phyloP scores from a whole-genome alignment of 2,113 vertebrate species.

The Odobenus rosmarus region DNA sequence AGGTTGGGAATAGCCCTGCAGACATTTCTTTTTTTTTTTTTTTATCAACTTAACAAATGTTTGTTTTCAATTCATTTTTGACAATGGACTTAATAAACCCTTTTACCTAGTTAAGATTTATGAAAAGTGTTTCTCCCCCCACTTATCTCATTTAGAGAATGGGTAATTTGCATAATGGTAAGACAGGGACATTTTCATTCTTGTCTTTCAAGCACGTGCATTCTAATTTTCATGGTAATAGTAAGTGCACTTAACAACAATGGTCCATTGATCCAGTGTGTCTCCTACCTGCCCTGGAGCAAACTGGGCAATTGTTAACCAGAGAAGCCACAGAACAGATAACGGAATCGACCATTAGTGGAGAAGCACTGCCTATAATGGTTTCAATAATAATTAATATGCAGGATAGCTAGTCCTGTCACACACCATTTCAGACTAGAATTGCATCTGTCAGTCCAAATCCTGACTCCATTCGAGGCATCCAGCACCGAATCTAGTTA shows the following conservation, averaged over 20 bases:
- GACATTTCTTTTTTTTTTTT: neutral
- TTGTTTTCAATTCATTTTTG: slow-evolving; percentile 82
- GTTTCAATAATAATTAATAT: slow-evolving; percentile 82
- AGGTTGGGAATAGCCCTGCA: neutral
- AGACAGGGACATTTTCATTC: slow-evolving; percentile 43
- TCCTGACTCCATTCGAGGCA: slow-evolving; percentile 78
- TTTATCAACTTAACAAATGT: slow-evolving; percentile 76
- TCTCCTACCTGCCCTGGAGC: slow-evolving; percentile 80
- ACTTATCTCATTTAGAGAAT: slow-evolving; percentile 53
- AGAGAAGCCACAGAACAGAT: slow-evolving; percentile 68
- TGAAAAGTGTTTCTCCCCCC: slow-evolving; percentile 41
- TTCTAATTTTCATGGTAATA: slow-evolving; percentile 69
- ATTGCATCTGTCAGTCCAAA: slow-evolving; percentile 89
- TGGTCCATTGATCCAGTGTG: slow-evolving; percentile 66
- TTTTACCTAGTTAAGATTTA: slow-evolving; percentile 68
- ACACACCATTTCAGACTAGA: slow-evolving; percentile 84
- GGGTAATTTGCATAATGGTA: slow-evolving; percentile 57
- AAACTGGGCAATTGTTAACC: slow-evolving; percentile 71
- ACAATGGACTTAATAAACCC: slow-evolving; percentile 79
- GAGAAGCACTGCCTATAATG: slow-evolving; percentile 52
- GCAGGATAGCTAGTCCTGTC: slow-evolving; percentile 81
- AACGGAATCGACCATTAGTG: slow-evolving; percentile 71
- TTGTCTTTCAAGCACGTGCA: slow-evolving; percentile 58
- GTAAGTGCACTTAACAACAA: slow-evolving; percentile 73
- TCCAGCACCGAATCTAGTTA: slow-evolving; percentile 86